Evolutionary conservation across 2,797 vertebrate genomes (phyloP).

Genomic region (Aldrovandia affinis): DNA sequence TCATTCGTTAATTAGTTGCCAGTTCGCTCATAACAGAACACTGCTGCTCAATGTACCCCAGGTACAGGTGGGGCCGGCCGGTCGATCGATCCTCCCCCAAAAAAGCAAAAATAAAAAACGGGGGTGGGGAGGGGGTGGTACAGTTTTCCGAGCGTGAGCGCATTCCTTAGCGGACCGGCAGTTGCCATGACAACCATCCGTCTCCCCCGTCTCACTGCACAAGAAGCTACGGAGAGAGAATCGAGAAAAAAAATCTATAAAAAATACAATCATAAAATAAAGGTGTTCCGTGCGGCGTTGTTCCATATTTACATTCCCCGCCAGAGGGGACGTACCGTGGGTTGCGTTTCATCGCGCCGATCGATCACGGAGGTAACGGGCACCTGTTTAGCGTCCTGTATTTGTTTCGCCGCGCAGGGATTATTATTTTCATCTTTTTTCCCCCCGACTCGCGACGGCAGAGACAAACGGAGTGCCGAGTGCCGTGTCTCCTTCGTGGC

Average conservation of each 20-base stretch:
- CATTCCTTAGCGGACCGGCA: constrained; percentile 69
- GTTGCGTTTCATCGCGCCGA: not conserved
- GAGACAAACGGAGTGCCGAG: not conserved
- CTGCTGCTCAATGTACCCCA: too few relatives aligned
- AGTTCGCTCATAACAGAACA: too few relatives aligned
- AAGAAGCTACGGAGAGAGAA: constrained; percentile 63
- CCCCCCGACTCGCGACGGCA: not conserved
- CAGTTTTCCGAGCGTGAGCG: constrained; percentile 66
- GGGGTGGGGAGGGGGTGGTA: constrained; percentile 54
- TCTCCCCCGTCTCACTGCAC: constrained; percentile 60
- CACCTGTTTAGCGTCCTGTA: not conserved
- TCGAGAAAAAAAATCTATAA: not conserved
- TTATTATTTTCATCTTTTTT: not conserved
- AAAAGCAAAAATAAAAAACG: not conserved
- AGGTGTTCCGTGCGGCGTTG: not conserved
- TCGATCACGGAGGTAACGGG: not conserved
- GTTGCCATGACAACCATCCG: constrained; percentile 80
- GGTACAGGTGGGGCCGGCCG: too few relatives aligned
- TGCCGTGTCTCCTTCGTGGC: not conserved
- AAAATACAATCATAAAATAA: not conserved
- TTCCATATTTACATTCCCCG: not conserved
- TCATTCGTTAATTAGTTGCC: too few relatives aligned
- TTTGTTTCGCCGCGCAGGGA: not conserved
- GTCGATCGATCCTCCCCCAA: too few relatives aligned
- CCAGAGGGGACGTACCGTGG: not conserved